Percentiles rank a stretch among this genome's conserved stretches.
phyloP scores from a whole-genome alignment of 2,797 vertebrate species.

The Melanotaenia pygmaea region DNA sequence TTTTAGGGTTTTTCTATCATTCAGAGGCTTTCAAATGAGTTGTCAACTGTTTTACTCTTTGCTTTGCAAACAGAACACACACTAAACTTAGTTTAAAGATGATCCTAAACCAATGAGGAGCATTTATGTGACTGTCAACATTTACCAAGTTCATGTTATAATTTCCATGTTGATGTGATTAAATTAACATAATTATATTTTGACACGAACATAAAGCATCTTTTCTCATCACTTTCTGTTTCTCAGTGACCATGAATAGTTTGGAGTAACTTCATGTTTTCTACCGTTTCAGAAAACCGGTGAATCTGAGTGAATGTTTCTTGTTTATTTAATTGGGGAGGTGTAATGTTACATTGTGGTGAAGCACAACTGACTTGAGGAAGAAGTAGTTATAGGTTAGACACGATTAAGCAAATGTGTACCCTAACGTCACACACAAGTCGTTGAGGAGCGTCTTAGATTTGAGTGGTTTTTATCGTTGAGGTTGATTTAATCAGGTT shows the following conservation, averaged over 20 bases:
- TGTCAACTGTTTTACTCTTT: not conserved
- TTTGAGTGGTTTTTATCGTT: slow-evolving; percentile 34
- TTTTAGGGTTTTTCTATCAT: no score
- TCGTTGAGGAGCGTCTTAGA: slow-evolving; percentile 31
- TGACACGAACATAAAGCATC: not conserved
- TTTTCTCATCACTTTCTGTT: not conserved
- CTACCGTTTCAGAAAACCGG: not conserved
- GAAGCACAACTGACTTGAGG: not conserved
- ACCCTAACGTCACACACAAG: slow-evolving; percentile 13
- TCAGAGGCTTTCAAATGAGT: not conserved
- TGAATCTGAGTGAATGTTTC: not conserved
- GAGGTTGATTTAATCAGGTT: slow-evolving; percentile 52
- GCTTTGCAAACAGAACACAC: not conserved
- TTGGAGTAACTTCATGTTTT: not conserved
- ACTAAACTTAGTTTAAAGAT: not conserved
- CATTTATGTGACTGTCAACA: not conserved
- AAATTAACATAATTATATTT: not conserved
- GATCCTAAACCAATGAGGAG: not conserved
- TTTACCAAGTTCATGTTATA: not conserved
- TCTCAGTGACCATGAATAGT: not conserved
- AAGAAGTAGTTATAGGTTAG: slow-evolving; percentile 14
- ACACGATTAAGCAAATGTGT: slow-evolving; percentile 26
- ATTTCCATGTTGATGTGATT: not conserved
- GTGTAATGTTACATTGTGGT: slow-evolving; percentile 1
- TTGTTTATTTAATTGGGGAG: not conserved